Evolutionary conservation across 2,888 invertebrate genomes (phyloP).

Genomic region (Drosophila tripunctata): DNA sequence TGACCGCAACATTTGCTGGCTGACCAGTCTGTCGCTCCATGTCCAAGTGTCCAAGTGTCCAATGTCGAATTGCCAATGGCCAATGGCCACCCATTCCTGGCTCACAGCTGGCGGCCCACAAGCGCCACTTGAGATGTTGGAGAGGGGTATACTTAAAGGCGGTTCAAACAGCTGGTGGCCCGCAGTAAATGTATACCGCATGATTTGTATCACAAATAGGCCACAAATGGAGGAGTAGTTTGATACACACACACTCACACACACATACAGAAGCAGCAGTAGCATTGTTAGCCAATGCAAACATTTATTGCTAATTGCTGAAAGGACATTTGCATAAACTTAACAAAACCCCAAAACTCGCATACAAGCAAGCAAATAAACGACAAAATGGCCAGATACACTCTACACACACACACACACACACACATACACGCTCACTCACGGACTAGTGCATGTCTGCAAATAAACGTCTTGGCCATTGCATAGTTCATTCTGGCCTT

Average conservation of each 20-base stretch:
- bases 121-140: too few species aligned
- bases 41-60: neutral
- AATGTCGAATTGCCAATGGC: neutral
- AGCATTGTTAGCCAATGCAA: slow-evolving; percentile 48
- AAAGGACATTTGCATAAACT: slow-evolving; percentile 77
- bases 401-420: slow-evolving; percentile 9
- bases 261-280: slow-evolving; percentile 3
- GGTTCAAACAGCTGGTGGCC: slow-evolving; percentile 61
- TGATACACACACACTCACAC: slow-evolving; percentile 29
- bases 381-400: slow-evolving; percentile 59
- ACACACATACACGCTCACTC: neutral
- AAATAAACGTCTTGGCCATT: slow-evolving; percentile 50
- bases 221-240: slow-evolving; percentile 59
- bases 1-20: slow-evolving; percentile 56
- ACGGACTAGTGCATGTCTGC: slow-evolving; percentile 6
- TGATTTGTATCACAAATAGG: slow-evolving; percentile 76
- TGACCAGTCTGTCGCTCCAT: slow-evolving; percentile 21
- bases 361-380: slow-evolving; percentile 58
- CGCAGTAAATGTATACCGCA: slow-evolving; percentile 73
- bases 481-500: slow-evolving; percentile 17
- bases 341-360: slow-evolving; percentile 70
- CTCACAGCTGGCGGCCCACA: slow-evolving; percentile 45
- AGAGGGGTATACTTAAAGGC: slow-evolving; percentile 23
- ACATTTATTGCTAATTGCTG: slow-evolving; percentile 76
- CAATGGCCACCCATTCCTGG: slow-evolving; percentile 11